These are phyloP conservation scores for Eleutherodactylus coqui DNA, from an alignment of 2,797 vertebrate species.

Conservation along the genomic window DNA sequence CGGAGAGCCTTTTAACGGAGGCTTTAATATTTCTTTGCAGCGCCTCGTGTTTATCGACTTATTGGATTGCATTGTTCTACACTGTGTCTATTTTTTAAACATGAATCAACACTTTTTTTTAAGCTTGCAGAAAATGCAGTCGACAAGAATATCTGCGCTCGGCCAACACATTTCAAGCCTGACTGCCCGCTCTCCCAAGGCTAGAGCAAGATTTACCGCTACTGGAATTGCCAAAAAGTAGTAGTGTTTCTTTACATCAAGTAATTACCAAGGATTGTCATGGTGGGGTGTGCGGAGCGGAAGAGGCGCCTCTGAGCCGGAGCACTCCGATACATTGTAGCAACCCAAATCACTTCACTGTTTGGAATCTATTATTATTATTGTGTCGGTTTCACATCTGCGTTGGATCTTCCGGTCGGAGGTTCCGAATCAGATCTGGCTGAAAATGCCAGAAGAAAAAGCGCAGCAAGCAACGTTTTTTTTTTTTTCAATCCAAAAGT, in stretches of 20 bases:
- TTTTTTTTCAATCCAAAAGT: no score
- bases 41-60: conserved; percentile 53
- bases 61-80: conserved; percentile 60
- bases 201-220: conserved; percentile 59
- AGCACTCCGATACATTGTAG: no score
- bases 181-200: conserved; percentile 58
- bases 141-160: conserved; percentile 54
- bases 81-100: conserved; percentile 61
- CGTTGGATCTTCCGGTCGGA: no score
- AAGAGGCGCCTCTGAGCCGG: no score
- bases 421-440: no score
- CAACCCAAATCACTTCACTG: no score
- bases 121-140: conserved; percentile 55
- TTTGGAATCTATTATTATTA: no score
- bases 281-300: conserved; percentile 35
- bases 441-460: no score
- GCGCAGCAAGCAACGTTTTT: no score
- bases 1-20: conserved; percentile 44
- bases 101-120: conserved; percentile 63
- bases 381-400: no score
- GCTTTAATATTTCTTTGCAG: conserved; percentile 58
- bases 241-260: conserved; percentile 50
- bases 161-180: conserved; percentile 60
- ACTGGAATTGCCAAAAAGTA: conserved; percentile 60
- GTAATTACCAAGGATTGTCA: conserved; percentile 54